phyloP scores from a whole-genome alignment of 2,888 invertebrate genomes.

The Synergus itoensis region DNA sequence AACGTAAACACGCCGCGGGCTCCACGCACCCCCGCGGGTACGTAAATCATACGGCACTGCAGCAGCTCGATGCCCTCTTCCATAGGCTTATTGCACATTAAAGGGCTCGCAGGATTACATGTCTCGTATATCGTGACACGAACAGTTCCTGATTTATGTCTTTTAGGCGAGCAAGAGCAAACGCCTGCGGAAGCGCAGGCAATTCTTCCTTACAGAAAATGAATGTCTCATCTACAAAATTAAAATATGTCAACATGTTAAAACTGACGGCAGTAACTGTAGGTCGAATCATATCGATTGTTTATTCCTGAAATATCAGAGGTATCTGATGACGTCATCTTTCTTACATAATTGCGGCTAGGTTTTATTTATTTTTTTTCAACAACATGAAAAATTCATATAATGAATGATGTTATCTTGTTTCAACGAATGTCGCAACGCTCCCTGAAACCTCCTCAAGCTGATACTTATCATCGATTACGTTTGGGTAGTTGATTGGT shows the following conservation, averaged over 20 bases:
- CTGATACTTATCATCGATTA: conserved; percentile 14
- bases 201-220: conserved; percentile 32
- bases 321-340: conserved; percentile 53
- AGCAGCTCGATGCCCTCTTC: conserved; percentile 42
- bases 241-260: not conserved
- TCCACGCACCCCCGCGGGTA: conserved; percentile 48
- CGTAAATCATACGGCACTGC: conserved; percentile 53
- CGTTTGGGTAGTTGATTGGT: not conserved
- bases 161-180: conserved; percentile 43
- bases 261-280: not conserved
- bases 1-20: conserved; percentile 57
- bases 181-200: conserved; percentile 12
- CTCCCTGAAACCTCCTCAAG: not conserved
- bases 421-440: not conserved
- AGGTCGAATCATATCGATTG: not conserved
- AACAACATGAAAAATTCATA: conserved; percentile 33
- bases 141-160: conserved; percentile 55
- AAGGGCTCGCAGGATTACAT: conserved; percentile 55
- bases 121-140: conserved; percentile 53
- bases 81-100: conserved; percentile 57
- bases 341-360: conserved; percentile 44
- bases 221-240: not conserved
- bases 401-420: conserved; percentile 48
- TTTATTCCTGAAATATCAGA: conserved; percentile 48
- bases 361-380: conserved; percentile 44